Conservation (phyloP, 2,888 invertebrate genomes). For the Altica lythri region DNA sequence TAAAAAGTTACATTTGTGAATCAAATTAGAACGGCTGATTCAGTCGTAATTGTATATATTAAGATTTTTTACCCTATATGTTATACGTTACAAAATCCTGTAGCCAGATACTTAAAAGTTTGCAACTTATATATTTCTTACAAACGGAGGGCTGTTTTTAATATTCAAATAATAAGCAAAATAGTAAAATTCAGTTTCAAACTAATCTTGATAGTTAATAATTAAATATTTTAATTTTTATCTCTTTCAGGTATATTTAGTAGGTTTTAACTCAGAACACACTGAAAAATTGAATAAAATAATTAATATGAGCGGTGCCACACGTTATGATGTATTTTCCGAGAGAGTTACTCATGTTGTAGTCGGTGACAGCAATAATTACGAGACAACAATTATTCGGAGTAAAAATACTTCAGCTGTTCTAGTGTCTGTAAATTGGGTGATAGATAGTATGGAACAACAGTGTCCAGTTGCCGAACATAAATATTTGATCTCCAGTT, state of each 20-base stretch:
- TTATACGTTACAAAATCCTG: no score
- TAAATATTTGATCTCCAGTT: slow-evolving; percentile 49
- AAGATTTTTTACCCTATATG: no score
- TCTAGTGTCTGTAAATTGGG: slow-evolving; percentile 74
- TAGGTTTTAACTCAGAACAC: slow-evolving; percentile 67
- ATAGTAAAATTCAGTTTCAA: no score
- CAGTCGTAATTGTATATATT: no score
- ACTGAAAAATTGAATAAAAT: slow-evolving; percentile 72
- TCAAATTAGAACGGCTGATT: no score
- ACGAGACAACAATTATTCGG: slow-evolving; percentile 56
- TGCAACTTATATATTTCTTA: no score
- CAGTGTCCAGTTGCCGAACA: slow-evolving; percentile 65
- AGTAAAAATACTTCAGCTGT: slow-evolving; percentile 47
- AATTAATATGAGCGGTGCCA: slow-evolving; percentile 81
- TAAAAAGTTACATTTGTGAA: no score
- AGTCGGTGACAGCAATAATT: slow-evolving; percentile 64
- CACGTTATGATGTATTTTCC: slow-evolving; percentile 75
- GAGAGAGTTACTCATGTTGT: slow-evolving; percentile 82
- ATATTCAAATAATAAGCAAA: no score
- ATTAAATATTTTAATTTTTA: no score
- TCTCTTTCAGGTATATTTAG: slow-evolving; percentile 65
- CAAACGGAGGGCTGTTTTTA: no score
- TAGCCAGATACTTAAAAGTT: no score
- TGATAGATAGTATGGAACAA: slow-evolving; percentile 72
- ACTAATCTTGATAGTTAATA: no score